Percentiles rank a stretch among this genome's conserved stretches.
These are phyloP conservation scores for Leuciscus waleckii DNA, from an alignment of 2,797 vertebrate species.

Conservation along the genomic window DNA sequence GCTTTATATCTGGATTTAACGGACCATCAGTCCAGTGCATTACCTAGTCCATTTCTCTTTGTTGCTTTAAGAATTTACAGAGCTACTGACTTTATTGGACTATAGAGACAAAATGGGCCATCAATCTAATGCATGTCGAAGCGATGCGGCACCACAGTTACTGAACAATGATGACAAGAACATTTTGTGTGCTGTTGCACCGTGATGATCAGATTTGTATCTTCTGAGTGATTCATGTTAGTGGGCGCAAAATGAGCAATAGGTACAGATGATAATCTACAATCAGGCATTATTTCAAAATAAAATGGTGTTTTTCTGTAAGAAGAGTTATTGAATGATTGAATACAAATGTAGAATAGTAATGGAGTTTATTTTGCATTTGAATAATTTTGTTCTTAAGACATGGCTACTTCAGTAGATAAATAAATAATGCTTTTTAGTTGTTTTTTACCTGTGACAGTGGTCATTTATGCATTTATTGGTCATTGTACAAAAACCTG, in stretches of 20 bases:
- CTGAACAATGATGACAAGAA: neutral
- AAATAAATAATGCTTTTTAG: neutral
- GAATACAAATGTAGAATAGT: neutral
- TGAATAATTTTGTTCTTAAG: neutral
- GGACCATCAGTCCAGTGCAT: slow-evolving; percentile 37
- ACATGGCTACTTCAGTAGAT: neutral
- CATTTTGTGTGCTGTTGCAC: neutral
- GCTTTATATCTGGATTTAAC: slow-evolving; percentile 31
- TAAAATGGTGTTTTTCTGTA: neutral
- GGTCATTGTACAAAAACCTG: neutral
- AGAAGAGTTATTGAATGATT: neutral
- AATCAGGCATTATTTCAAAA: neutral
- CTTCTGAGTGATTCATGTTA: neutral
- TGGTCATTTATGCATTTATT: neutral
- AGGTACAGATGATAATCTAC: neutral
- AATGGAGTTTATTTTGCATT: neutral
- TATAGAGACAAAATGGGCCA: neutral
- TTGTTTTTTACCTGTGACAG: neutral
- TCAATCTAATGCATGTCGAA: neutral
- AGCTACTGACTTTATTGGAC: slow-evolving; percentile 4
- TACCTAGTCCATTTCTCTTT: slow-evolving; percentile 29
- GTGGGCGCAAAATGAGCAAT: neutral
- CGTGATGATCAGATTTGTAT: neutral
- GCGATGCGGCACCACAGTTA: neutral
- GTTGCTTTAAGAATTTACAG: slow-evolving; percentile 19